Conservation (phyloP, 2,888 invertebrate genomes). For the Calameuta filiformis region DNA sequence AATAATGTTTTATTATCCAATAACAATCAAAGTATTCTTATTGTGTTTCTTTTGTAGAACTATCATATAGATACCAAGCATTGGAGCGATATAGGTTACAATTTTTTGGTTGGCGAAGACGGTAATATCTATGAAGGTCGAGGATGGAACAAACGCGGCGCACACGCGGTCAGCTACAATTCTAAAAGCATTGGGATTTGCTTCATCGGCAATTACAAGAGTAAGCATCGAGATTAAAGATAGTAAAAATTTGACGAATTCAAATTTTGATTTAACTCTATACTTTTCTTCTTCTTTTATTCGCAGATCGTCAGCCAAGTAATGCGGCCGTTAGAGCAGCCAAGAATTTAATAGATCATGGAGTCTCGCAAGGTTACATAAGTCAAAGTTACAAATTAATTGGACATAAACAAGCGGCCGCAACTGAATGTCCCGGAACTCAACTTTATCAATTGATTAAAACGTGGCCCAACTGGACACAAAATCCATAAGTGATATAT, state of each 20-base stretch:
- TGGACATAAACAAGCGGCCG: slow-evolving; percentile 67
- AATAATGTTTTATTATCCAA: too few species aligned
- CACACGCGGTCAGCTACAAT: slow-evolving; percentile 69
- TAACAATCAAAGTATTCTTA: neutral
- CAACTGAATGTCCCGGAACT: slow-evolving; percentile 52
- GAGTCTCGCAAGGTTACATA: slow-evolving; percentile 73
- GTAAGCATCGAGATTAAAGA: slow-evolving; percentile 44
- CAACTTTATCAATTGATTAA: slow-evolving; percentile 46
- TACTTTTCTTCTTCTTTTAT: neutral
- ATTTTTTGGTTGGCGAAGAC: slow-evolving; percentile 57
- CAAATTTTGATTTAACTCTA: neutral
- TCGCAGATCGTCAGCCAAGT: slow-evolving; percentile 43
- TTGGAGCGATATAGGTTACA: slow-evolving; percentile 57
- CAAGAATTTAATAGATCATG: slow-evolving; percentile 71
- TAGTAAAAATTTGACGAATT: too few species aligned
- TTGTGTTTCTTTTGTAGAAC: slow-evolving; percentile 27
- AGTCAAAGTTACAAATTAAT: slow-evolving; percentile 73
- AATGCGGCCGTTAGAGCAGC: slow-evolving; percentile 68
- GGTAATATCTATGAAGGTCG: slow-evolving; percentile 59
- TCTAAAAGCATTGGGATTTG: slow-evolving; percentile 76
- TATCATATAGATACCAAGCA: slow-evolving; percentile 46
- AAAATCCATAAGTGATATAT: neutral
- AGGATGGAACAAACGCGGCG: slow-evolving; percentile 53
- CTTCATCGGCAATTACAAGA: slow-evolving; percentile 76
- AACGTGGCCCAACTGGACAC: slow-evolving; percentile 38